Base-by-base conservation (phyloP, 1,140 invertebrate species). In the Drosophila mojavensis region DNA sequence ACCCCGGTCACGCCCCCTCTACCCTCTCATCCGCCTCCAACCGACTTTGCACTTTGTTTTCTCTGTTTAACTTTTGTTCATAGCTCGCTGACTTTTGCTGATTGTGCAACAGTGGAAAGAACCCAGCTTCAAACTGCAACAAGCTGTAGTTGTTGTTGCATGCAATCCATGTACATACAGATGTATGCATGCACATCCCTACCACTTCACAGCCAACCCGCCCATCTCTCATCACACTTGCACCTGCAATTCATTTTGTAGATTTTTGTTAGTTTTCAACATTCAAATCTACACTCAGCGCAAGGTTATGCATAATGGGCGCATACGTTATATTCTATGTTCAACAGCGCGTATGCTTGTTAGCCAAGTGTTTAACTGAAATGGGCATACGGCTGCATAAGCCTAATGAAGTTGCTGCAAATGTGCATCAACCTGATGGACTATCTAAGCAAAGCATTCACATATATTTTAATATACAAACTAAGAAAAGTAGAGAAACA, bases 21-120 rank as follows among this genome's bases (percentile, higher is more conserved):
- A 5, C 0, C 28, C 28, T 28, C 28, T 28, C 4, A 28, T 28
- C 28, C 28, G 7, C 5, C 43, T 0, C 5, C 43, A 17, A 45
- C 11, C n/a, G 61, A 74, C 69, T 88, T 79, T 79, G 60, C 83
- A 86, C 79, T 86, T 81, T 74, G 83, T 80, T 88, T 83, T 88
- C 79, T 88, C 83, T 86, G 84, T 78, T 86, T 83, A 83, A 89
- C 79, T 78, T 89, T 88, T 79, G 68, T 80, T 86, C 84, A 89
- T 86, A 86, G 76, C 76, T 86, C 58, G 76, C 65, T 89, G 76
- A 71, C 51, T 89, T 77, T 64, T 77, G 83, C 83, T 86, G 82
- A 86, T 86, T 86, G 83, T 76, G 75, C 75, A 56, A 53, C 28
- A 78, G 72, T 67, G 72, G 36, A 73, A 75, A 67, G 50, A 62